Percentiles rank a stretch among this genome's conserved stretches.
Evolutionary conservation across 1,140 invertebrate species (phyloP).

Genomic region (Dendrolimus punctatus): DNA sequence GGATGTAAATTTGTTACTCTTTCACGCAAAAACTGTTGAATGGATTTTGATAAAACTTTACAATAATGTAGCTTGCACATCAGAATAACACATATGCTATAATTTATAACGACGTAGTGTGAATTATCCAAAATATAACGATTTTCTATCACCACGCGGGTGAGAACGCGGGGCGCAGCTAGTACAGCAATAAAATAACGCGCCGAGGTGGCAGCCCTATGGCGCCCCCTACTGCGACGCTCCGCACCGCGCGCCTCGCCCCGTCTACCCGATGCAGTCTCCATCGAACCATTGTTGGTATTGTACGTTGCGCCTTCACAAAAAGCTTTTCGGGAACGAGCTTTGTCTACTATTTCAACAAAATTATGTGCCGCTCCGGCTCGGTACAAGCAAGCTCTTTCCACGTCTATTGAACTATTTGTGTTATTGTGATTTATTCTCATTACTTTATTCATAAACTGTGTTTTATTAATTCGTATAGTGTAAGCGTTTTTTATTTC

Average conservation of each 20-base stretch:
- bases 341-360: slow-evolving; percentile 38
- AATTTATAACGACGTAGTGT: too few relatives aligned
- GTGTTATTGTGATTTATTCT: slow-evolving; percentile 24
- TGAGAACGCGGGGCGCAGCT: too few relatives aligned
- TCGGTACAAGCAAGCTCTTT: slow-evolving; percentile 15
- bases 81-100: too few relatives aligned
- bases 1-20: too few relatives aligned
- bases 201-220: neutral
- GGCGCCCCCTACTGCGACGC: slow-evolving; percentile 44
- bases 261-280: slow-evolving; percentile 50
- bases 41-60: too few relatives aligned
- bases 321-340: slow-evolving; percentile 54
- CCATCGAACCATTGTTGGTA: slow-evolving; percentile 21
- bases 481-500: slow-evolving; percentile 41
- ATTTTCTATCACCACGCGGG: too few relatives aligned
- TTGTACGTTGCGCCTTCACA: slow-evolving; percentile 22
- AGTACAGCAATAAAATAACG: too few relatives aligned
- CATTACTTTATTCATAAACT: slow-evolving; percentile 15
- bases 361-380: slow-evolving; percentile 43
- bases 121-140: too few relatives aligned
- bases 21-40: too few relatives aligned
- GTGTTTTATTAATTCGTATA: slow-evolving; percentile 25
- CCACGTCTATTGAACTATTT: slow-evolving; percentile 17
- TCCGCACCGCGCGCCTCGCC: slow-evolving; percentile 26
- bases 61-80: too few relatives aligned